Conservation (phyloP, 1,140 invertebrate genomes). For the Lordiphosa clarofinis region DNA sequence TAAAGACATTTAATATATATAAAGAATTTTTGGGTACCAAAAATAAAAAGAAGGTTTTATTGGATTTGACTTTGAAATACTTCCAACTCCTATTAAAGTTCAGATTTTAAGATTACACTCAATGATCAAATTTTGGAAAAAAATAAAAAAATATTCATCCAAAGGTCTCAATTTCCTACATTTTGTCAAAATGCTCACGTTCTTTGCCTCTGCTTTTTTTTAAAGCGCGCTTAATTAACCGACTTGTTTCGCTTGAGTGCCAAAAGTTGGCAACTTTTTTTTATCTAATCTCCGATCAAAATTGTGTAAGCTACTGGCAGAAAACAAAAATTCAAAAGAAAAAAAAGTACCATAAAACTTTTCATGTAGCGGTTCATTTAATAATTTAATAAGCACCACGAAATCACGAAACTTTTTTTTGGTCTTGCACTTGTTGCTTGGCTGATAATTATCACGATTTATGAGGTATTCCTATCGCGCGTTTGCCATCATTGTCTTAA, state of each 20-base stretch:
- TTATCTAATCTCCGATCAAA: conserved; percentile 66
- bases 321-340: conserved; percentile 4
- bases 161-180: too few species aligned
- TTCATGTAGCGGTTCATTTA: conserved; percentile 58
- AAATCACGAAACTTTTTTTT: conserved; percentile 37
- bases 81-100: too few species aligned
- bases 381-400: conserved; percentile 73
- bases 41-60: too few species aligned
- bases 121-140: too few species aligned
- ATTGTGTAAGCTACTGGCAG: conserved; percentile 56
- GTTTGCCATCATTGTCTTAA: conserved; percentile 50
- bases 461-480: conserved; percentile 61
- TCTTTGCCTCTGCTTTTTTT: too few species aligned
- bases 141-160: too few species aligned
- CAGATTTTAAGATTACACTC: too few species aligned
- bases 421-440: conserved; percentile 40
- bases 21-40: too few species aligned
- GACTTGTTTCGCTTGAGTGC: conserved; percentile 44
- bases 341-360: conserved; percentile 7
- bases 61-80: too few species aligned
- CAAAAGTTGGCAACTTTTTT: conserved; percentile 24
- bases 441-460: conserved; percentile 72
- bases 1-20: too few species aligned
- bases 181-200: too few species aligned
- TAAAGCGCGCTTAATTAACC: conserved; percentile 49